A percentile compares a stretch with the other conserved stretches of the same genome.
Conservation (phyloP, 2,113 vertebrate species). For the Dromaius novaehollandiae region DNA sequence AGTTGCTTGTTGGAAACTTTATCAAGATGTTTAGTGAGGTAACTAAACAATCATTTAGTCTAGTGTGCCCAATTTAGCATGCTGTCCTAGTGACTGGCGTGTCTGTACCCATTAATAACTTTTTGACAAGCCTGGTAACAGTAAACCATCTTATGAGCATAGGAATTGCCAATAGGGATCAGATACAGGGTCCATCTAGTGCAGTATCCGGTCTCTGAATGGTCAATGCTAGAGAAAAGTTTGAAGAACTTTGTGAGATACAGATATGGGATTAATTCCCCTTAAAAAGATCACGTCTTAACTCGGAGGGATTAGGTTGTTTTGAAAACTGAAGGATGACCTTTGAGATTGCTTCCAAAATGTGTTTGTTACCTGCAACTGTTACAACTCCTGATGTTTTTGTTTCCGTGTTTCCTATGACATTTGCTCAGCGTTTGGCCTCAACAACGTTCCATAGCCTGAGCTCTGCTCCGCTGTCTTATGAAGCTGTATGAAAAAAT, state of each 20-base stretch:
- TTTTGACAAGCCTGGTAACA: not conserved
- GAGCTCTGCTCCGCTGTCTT: not conserved
- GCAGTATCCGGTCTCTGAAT: not conserved
- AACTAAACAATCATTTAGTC: not conserved
- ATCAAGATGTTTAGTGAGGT: not conserved
- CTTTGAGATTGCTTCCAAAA: not conserved
- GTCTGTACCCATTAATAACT: not conserved
- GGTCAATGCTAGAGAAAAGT: not conserved
- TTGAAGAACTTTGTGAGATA: not conserved
- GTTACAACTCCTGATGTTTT: not conserved
- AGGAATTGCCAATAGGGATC: not conserved
- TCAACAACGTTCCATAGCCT: accelerated
- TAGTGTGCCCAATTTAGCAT: accelerated
- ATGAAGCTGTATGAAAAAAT: not conserved
- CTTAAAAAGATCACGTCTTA: not conserved
- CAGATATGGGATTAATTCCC: not conserved
- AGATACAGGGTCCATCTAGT: not conserved
- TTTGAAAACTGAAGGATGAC: not conserved
- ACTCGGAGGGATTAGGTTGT: not conserved
- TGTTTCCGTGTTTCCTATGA: not conserved
- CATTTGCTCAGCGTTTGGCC: not conserved
- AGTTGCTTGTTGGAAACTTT: not conserved
- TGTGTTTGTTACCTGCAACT: not conserved
- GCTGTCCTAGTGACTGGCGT: not conserved
- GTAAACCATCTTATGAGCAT: not conserved